Conservation (phyloP, 2,113 vertebrate species). For the Synodontis membranacea region DNA sequence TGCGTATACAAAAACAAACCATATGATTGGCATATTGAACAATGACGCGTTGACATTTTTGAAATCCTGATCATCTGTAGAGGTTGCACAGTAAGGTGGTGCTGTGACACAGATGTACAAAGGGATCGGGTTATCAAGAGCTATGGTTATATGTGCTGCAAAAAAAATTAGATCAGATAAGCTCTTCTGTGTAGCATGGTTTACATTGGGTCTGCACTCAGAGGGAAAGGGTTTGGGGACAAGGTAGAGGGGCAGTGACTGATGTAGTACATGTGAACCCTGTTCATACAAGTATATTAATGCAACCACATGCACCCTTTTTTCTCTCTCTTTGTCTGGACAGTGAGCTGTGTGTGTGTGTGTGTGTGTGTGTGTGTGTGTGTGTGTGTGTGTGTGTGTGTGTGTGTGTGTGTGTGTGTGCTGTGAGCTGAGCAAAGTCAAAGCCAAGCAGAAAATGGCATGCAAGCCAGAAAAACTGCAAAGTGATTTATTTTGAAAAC, state of each 20-base stretch:
- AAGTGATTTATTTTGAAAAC: background rate
- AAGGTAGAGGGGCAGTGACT: background rate
- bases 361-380: slow-evolving; percentile 7
- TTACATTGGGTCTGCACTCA: background rate
- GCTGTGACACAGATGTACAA: background rate
- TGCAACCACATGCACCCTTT: background rate
- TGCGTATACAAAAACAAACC: background rate
- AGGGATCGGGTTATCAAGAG: background rate
- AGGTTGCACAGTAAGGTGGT: background rate
- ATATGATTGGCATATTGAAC: background rate
- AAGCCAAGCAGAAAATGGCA: background rate
- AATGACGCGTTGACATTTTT: too few species aligned
- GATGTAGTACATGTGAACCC: background rate
- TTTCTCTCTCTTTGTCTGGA: background rate
- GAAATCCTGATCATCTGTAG: background rate
- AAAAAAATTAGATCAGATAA: background rate
- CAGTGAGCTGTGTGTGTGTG: background rate
- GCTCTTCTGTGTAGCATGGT: background rate
- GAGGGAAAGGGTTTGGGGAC: background rate
- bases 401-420: background rate
- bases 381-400: background rate
- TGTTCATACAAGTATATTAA: background rate
- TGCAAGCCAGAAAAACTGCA: background rate
- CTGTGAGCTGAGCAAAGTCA: background rate
- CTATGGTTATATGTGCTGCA: background rate